phyloP scores from a whole-genome alignment of 2,888 invertebrate genomes.

The Endotricha flammealis region DNA sequence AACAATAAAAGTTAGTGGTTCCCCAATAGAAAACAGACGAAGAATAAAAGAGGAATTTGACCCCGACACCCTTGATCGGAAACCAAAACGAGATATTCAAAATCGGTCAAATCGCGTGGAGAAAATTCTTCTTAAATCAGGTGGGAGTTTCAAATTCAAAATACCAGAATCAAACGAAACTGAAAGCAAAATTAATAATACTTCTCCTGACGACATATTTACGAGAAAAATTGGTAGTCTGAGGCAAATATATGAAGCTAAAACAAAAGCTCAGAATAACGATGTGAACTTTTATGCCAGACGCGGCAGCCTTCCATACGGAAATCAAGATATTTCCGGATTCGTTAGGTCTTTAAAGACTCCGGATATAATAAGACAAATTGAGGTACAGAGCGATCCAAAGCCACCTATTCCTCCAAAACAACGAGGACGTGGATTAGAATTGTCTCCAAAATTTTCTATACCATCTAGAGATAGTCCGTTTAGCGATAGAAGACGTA shows the following conservation, averaged over 20 bases:
- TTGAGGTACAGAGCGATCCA: conserved; percentile 44
- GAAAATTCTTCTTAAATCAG: conserved; percentile 80
- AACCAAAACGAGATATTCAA: conserved; percentile 71
- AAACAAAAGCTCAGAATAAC: conserved; percentile 63
- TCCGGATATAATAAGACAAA: conserved; percentile 53
- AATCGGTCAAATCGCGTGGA: conserved; percentile 67
- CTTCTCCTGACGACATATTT: conserved; percentile 54
- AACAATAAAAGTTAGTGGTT: conserved; percentile 89
- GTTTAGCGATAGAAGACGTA: conserved; percentile 48
- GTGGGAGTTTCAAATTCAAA: conserved; percentile 84
- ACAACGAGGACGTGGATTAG: conserved; percentile 45
- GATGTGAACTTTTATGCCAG: conserved; percentile 49
- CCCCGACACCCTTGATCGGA: conserved; percentile 90
- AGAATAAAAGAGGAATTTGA: conserved; percentile 87
- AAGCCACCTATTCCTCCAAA: conserved; percentile 68
- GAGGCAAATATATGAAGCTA: conserved; percentile 88
- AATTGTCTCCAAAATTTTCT: conserved; percentile 43
- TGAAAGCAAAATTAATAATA: conserved; percentile 38
- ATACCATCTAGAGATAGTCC: conserved; percentile 46
- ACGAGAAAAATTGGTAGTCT: conserved; percentile 83
- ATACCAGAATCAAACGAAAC: conserved; percentile 29
- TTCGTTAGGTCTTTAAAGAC: conserved; percentile 48
- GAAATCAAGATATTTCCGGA: conserved; percentile 46
- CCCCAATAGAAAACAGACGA: conserved; percentile 81
- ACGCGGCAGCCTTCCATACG: conserved; percentile 56